A percentile compares a stretch with the other conserved stretches of the same genome.
phyloP scores from a whole-genome alignment of 2,888 invertebrate species.

The Plagodis pulveraria region DNA sequence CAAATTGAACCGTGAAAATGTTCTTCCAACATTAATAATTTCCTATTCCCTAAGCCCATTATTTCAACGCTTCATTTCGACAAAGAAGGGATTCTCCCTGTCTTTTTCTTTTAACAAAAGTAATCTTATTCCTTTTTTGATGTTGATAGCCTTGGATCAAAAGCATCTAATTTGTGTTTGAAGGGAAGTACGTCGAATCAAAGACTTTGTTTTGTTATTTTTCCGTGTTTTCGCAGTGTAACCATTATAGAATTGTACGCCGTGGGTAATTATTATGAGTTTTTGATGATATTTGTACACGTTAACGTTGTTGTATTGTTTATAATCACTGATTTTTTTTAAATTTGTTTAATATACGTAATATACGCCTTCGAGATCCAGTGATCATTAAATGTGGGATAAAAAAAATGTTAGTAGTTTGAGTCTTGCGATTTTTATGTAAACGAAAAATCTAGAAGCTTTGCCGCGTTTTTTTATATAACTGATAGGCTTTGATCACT shows the following conservation, averaged over 20 bases:
- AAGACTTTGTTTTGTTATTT: constrained; percentile 23
- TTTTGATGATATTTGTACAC: too few relatives aligned
- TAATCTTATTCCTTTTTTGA: constrained; percentile 19
- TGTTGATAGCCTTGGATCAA: constrained; percentile 25
- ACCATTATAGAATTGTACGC: neutral
- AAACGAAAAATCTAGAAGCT: too few relatives aligned
- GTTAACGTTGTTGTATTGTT: too few relatives aligned
- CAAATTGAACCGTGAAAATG: neutral
- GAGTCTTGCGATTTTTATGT: too few relatives aligned
- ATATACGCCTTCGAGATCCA: too few relatives aligned
- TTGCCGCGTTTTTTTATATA: too few relatives aligned
- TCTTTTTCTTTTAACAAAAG: constrained; percentile 24
- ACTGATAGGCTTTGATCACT: too few relatives aligned
- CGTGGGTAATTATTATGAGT: neutral
- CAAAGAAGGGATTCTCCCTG: constrained; percentile 22
- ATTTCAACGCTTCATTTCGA: constrained; percentile 18
- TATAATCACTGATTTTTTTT: too few relatives aligned
- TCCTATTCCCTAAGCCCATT: constrained; percentile 20
- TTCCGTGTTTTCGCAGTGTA: neutral
- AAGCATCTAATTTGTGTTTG: constrained; percentile 34
- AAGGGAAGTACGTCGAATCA: constrained; percentile 23
- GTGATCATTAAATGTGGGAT: too few relatives aligned
- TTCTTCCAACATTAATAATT: constrained; percentile 10
- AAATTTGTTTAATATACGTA: too few relatives aligned
- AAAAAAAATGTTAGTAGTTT: too few relatives aligned